phyloP scores from a whole-genome alignment of 2,888 invertebrate species.

The Caradrina kadenii region DNA sequence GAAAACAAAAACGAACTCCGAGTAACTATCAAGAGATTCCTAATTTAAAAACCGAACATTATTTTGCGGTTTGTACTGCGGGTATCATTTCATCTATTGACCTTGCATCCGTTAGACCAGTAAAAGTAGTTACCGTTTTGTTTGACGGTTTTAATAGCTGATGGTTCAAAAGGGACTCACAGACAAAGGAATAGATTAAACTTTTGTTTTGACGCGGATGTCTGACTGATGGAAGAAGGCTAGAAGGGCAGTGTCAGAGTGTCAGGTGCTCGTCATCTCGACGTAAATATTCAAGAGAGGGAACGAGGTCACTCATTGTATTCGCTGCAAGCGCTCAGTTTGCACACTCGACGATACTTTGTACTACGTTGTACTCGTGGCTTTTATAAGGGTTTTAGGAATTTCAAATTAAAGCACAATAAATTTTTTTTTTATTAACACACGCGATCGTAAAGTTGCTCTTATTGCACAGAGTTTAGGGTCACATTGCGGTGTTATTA shows the following conservation, averaged over 20 bases:
- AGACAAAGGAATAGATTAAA: slow-evolving; percentile 39
- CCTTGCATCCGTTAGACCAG: no score
- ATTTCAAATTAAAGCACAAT: no score
- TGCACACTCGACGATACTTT: slow-evolving; percentile 24
- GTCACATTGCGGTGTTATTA: no score
- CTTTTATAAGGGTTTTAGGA: slow-evolving; percentile 9
- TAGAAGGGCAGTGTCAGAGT: slow-evolving; percentile 51
- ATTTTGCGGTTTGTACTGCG: no score
- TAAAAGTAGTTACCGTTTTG: background rate
- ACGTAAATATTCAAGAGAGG: slow-evolving; percentile 58
- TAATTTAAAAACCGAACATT: background rate
- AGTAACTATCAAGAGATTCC: background rate
- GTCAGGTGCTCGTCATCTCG: slow-evolving; percentile 55
- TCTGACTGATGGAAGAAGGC: slow-evolving; percentile 50
- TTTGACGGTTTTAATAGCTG: background rate
- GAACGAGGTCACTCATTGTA: slow-evolving; percentile 55
- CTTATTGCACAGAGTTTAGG: no score
- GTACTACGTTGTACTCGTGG: slow-evolving; percentile 1
- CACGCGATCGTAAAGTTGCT: no score
- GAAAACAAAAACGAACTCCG: background rate
- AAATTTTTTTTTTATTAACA: no score
- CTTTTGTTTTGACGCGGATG: slow-evolving; percentile 39
- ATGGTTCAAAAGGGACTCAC: slow-evolving; percentile 6
- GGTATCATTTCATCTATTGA: no score
- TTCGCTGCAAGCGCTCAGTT: slow-evolving; percentile 46